Evolutionary conservation across 2,888 invertebrate genomes (phyloP).

Genomic region (Amblyteles armatorius): DNA sequence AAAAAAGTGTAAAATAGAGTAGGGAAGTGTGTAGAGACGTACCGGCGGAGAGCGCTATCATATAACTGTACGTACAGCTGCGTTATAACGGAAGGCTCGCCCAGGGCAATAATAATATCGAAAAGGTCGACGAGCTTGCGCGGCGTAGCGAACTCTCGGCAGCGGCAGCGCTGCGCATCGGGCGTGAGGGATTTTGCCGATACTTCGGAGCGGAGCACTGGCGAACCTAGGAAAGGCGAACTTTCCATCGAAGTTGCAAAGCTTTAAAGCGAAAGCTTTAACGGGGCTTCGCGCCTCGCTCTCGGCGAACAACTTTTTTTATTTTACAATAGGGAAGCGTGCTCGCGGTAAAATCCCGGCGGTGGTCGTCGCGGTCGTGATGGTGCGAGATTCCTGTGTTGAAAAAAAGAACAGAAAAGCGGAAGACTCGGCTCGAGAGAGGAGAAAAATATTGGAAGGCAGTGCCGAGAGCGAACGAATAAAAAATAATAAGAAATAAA

Average conservation of each 20-base stretch:
- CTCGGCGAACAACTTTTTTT: constrained; percentile 50
- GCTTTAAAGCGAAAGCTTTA: constrained; percentile 81
- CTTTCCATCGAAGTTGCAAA: constrained; percentile 78
- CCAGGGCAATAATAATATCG: constrained; percentile 79
- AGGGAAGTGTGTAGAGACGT: constrained; percentile 29
- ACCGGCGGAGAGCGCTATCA: not conserved
- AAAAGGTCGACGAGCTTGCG: constrained; percentile 75
- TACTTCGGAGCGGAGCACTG: constrained; percentile 76
- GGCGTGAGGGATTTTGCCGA: constrained; percentile 75
- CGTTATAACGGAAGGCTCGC: constrained; percentile 67
- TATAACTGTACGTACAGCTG: constrained; percentile 10
- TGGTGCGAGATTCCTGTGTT: constrained; percentile 25
- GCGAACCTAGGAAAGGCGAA: constrained; percentile 68
- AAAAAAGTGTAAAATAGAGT: constrained; percentile 33
- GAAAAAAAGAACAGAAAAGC: constrained; percentile 17
- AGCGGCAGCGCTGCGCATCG: constrained; percentile 43
- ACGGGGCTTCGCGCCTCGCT: constrained; percentile 77
- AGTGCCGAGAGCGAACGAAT: not conserved
- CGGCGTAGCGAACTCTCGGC: constrained; percentile 65
- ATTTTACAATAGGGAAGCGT: constrained; percentile 32
- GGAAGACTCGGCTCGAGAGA: constrained; percentile 20
- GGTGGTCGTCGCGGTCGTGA: constrained; percentile 28
- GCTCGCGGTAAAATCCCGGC: constrained; percentile 22
- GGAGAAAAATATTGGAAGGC: constrained; percentile 43
- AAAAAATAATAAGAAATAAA: constrained; percentile 22